Evolutionary conservation across 2,113 vertebrate species (phyloP).

Genomic region (Scytalopus superciliaris): DNA sequence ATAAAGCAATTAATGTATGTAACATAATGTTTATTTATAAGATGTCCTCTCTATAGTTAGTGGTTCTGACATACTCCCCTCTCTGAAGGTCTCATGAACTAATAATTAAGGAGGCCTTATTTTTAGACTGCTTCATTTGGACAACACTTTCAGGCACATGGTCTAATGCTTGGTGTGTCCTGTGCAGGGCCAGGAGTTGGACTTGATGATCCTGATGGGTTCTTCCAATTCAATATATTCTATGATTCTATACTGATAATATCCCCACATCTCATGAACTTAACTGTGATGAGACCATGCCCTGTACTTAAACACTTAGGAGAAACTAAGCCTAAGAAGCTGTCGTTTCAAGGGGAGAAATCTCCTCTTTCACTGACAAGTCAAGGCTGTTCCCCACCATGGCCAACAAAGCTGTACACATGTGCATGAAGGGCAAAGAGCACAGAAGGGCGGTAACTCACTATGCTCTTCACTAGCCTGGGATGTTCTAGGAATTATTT

Average conservation of each 20-base stretch:
- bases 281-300: background rate
- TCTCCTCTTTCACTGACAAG: background rate
- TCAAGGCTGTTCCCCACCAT: background rate
- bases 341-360: background rate
- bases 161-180: background rate
- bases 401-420: background rate
- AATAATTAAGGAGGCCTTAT: background rate
- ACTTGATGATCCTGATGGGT: background rate
- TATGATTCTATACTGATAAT: background rate
- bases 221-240: background rate
- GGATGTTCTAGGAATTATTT: background rate
- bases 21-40: background rate
- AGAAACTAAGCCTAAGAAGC: background rate
- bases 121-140: background rate
- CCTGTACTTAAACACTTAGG: background rate
- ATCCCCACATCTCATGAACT: background rate
- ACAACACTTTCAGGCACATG: background rate
- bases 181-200: background rate
- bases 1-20: background rate
- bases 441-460: background rate
- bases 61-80: background rate
- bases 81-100: background rate
- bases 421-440: background rate
- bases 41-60: background rate
- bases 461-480: background rate